These are phyloP conservation scores for Hemicordylus capensis DNA, from an alignment of 2,113 vertebrate species.

Conservation along the genomic window DNA sequence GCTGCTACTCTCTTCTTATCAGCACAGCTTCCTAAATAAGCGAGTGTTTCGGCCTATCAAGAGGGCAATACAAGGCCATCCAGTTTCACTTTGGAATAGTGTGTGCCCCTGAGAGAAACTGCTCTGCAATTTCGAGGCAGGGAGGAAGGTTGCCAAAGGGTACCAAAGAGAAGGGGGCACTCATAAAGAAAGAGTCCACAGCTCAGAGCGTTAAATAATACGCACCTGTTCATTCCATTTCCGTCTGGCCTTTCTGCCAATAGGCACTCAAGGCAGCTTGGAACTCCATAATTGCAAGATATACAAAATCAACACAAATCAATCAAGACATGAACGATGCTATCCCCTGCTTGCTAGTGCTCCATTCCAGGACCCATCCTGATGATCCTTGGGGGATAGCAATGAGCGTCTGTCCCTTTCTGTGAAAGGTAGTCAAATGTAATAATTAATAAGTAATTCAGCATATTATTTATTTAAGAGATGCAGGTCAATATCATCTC, in stretches of 20 bases:
- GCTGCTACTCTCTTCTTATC: conserved; percentile 52
- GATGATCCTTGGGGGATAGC: too few species aligned
- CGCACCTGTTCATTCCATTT: neutral
- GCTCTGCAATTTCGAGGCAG: neutral
- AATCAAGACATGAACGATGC: too few species aligned
- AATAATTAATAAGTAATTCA: too few species aligned
- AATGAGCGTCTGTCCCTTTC: too few species aligned
- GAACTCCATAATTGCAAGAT: too few species aligned
- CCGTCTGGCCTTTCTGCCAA: neutral
- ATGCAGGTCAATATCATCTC: too few species aligned
- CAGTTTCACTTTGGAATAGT: conserved; percentile 23
- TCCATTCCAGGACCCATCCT: too few species aligned
- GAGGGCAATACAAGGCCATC: neutral
- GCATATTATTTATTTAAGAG: too few species aligned
- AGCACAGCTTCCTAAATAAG: conserved; percentile 50
- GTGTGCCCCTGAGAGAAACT: neutral
- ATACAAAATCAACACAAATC: too few species aligned
- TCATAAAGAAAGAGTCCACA: neutral
- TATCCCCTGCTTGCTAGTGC: too few species aligned
- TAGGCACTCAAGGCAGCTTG: too few species aligned
- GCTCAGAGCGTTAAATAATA: neutral
- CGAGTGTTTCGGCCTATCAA: neutral
- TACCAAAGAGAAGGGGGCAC: neutral
- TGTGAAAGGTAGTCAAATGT: too few species aligned
- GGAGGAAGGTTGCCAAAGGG: neutral